Conservation (phyloP, 2,797 vertebrate species). For the Sebastes cheni region DNA sequence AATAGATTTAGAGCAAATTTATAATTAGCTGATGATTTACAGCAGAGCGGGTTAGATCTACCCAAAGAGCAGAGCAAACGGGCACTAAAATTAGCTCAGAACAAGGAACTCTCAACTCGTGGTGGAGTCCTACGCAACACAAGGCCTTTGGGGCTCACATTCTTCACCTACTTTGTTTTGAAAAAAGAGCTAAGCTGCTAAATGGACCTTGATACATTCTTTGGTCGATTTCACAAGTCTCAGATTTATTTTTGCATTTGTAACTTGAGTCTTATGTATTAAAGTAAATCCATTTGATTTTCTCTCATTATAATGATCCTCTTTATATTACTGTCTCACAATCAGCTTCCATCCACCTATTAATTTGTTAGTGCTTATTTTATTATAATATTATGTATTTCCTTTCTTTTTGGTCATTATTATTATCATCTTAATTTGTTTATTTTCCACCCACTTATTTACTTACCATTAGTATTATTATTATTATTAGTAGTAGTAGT, state of each 20-base stretch:
- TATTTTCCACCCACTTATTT: no score
- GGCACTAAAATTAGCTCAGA: conserved; percentile 43
- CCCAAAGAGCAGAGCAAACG: conserved; percentile 39
- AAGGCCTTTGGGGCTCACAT: conserved; percentile 20
- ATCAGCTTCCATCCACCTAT: background rate
- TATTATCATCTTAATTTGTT: no score
- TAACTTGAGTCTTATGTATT: background rate
- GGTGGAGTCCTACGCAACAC: conserved; percentile 24
- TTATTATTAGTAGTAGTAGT: rapidly evolving
- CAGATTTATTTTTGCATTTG: background rate
- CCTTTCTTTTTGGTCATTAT: no score
- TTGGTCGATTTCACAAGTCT: background rate
- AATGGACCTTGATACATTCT: background rate
- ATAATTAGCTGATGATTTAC: conserved; percentile 67
- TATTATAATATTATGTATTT: no score
- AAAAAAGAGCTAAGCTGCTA: background rate
- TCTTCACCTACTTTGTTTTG: conserved; percentile 2
- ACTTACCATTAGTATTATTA: background rate
- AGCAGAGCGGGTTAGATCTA: conserved; percentile 34
- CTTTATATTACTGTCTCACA: background rate
- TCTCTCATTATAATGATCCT: background rate
- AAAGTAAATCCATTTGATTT: background rate
- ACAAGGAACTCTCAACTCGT: conserved; percentile 12
- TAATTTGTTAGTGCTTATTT: background rate
- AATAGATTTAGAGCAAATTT: conserved; percentile 54